Conservation (phyloP, 2,888 invertebrate species). For the Lithodes maja region DNA sequence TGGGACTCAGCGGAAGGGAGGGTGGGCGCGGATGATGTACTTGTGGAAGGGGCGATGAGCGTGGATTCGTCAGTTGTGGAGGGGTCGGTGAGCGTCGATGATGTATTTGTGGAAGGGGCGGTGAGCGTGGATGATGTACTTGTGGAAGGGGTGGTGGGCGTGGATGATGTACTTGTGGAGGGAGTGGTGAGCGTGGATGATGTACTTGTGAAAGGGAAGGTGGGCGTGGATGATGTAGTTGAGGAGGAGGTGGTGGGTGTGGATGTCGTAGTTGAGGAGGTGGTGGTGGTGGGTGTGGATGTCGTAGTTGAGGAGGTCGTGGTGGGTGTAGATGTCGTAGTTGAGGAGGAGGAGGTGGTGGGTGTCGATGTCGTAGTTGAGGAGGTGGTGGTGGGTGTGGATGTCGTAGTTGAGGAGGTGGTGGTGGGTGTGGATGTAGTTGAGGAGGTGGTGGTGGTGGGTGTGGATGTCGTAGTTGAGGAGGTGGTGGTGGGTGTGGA, state of each 20-base stretch:
- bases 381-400: too few species aligned
- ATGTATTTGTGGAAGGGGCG: not conserved
- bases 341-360: not conserved
- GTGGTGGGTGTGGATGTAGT: too few species aligned
- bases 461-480: too few species aligned
- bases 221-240: not conserved
- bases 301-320: not conserved
- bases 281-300: not conserved
- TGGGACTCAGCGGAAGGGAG: not conserved
- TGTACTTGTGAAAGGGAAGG: not conserved
- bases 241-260: not conserved
- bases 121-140: not conserved
- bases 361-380: not conserved
- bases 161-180: not conserved
- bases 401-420: too few species aligned
- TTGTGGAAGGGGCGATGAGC: not conserved
- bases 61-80: not conserved
- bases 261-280: not conserved
- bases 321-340: not conserved
- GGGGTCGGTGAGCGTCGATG: not conserved
- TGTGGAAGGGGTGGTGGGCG: not conserved
- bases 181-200: not conserved
- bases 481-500: too few species aligned
- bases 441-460: too few species aligned
- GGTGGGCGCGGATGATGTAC: not conserved